phyloP scores from a whole-genome alignment of 2,797 vertebrate genomes.

The Malurus leucopterus region DNA sequence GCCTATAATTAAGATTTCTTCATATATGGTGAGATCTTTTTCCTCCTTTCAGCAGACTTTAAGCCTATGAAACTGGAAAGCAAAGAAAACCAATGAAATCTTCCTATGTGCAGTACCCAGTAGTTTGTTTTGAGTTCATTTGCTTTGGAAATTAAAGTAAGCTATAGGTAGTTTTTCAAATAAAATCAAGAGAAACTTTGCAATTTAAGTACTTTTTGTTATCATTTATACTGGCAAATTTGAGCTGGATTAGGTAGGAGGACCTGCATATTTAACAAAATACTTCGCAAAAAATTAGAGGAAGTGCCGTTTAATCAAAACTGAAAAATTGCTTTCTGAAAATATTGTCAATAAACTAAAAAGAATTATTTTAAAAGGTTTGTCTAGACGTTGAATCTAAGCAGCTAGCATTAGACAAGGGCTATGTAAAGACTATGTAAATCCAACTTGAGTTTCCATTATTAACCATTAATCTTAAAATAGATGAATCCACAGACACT shows the following conservation, averaged over 20 bases:
- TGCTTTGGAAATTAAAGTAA: not conserved
- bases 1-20: not conserved
- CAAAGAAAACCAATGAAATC: not conserved
- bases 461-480: constrained; percentile 32
- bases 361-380: not conserved
- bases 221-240: not conserved
- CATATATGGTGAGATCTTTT: not conserved
- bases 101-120: not conserved
- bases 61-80: not conserved
- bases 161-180: not conserved
- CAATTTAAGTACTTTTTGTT: not conserved
- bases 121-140: not conserved
- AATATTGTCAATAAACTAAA: not conserved
- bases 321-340: not conserved
- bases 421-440: not conserved
- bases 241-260: not conserved
- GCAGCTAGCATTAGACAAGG: not conserved
- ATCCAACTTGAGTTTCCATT: constrained; percentile 1
- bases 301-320: not conserved
- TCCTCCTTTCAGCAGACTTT: not conserved
- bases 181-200: not conserved
- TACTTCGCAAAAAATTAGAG: not conserved
- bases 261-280: not conserved
- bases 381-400: not conserved
- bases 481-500: constrained; percentile 3